Evolutionary conservation across 2,113 vertebrate genomes (phyloP).

Genomic region (Erpornis zantholeuca): DNA sequence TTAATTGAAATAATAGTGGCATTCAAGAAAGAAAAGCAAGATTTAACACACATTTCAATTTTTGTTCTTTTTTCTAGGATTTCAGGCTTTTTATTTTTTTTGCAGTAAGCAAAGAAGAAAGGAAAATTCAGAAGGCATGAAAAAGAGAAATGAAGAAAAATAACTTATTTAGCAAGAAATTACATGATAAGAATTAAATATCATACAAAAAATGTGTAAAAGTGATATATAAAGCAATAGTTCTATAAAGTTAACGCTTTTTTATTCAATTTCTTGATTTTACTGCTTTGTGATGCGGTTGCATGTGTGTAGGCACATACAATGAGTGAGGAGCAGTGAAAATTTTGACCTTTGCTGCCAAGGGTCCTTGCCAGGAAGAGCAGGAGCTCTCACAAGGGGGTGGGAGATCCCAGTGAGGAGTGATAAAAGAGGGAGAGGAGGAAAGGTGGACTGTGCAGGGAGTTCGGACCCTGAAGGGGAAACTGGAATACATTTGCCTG

Average conservation of each 20-base stretch:
- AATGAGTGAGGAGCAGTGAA: not conserved
- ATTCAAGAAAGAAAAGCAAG: not conserved
- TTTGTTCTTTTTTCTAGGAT: not conserved
- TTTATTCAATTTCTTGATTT: not conserved
- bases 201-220: not conserved
- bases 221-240: not conserved
- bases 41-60: not conserved
- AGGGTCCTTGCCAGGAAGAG: not conserved
- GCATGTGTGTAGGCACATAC: not conserved
- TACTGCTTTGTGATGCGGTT: not conserved
- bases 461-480: not conserved
- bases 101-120: not conserved
- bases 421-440: not conserved
- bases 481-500: not conserved
- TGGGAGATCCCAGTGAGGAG: accelerated
- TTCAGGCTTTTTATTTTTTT: accelerated
- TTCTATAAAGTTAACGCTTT: not conserved
- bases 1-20: not conserved
- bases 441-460: not conserved
- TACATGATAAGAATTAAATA: not conserved
- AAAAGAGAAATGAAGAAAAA: not conserved
- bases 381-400: not conserved
- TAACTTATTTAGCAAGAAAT: accelerated
- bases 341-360: not conserved
- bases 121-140: not conserved